Percentiles rank a stretch among this genome's conserved stretches.
phyloP scores from a whole-genome alignment of 2,888 invertebrate species.

The Ennomos erosarius region DNA sequence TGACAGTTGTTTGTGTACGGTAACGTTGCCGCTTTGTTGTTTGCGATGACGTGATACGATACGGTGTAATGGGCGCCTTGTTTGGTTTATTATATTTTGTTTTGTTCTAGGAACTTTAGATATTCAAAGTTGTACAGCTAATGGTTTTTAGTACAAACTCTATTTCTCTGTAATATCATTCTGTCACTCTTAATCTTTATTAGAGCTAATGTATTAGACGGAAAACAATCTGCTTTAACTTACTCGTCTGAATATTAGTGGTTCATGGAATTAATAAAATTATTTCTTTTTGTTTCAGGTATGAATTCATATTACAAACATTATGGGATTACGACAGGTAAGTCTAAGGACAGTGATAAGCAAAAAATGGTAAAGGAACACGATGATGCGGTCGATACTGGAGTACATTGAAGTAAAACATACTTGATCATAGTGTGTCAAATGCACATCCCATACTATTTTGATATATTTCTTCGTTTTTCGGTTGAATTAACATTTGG shows the following conservation, averaged over 20 bases:
- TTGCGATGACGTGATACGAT: constrained; percentile 27
- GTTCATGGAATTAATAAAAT: constrained; percentile 5
- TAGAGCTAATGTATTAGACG: constrained; percentile 17
- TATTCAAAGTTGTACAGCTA: constrained; percentile 20
- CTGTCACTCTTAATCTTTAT: not conserved
- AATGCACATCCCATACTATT: no score
- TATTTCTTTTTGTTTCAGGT: constrained; percentile 28
- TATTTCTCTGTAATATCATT: constrained; percentile 2
- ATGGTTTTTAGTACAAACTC: constrained; percentile 23
- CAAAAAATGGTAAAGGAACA: no score
- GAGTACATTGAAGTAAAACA: no score
- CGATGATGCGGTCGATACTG: no score
- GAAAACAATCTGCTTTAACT: constrained; percentile 10
- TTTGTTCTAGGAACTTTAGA: constrained; percentile 19
- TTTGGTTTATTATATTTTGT: constrained; percentile 26
- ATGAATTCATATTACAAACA: constrained; percentile 3
- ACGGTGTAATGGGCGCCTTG: constrained; percentile 32
- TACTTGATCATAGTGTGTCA: no score
- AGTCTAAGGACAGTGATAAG: no score
- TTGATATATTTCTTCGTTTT: not conserved
- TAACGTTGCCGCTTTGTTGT: constrained; percentile 23
- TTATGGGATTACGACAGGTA: constrained; percentile 2
- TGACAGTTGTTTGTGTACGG: constrained; percentile 42
- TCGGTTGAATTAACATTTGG: no score
- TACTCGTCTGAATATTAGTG: constrained; percentile 10